Evolutionary conservation across 2,113 vertebrate species (phyloP).

Genomic region (Pipra filicauda): DNA sequence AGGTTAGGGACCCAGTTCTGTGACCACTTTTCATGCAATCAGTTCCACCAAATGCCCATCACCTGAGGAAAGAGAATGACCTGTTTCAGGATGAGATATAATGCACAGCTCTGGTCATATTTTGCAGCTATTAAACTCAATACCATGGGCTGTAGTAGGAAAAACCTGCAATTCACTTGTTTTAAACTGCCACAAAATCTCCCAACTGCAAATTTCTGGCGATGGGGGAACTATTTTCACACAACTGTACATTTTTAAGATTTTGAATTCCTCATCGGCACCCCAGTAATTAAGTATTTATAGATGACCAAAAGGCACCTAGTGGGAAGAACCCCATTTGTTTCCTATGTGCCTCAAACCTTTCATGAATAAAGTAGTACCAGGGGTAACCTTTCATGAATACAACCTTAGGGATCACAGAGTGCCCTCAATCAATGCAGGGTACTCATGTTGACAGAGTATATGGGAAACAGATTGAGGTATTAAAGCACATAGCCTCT

Average conservation of each 20-base stretch:
- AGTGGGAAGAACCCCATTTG: background rate
- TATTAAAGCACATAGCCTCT: conserved; percentile 60
- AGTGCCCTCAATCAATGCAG: conserved; percentile 48
- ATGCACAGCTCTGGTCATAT: background rate
- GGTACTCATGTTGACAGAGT: conserved; percentile 60
- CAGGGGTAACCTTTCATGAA: conserved; percentile 57
- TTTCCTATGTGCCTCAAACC: conserved; percentile 12
- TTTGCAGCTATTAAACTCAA: conserved; percentile 31
- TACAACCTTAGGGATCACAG: conserved; percentile 54
- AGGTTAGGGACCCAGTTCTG: conserved; percentile 15
- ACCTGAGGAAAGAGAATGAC: conserved; percentile 2
- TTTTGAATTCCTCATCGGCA: conserved; percentile 1
- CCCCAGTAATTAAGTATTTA: conserved; percentile 43
- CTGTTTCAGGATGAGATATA: background rate
- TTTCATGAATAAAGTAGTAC: conserved; percentile 43
- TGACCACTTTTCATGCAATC: conserved; percentile 34
- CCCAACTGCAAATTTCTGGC: background rate
- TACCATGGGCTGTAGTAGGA: background rate
- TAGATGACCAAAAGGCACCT: background rate
- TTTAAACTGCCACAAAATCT: conserved; percentile 36
- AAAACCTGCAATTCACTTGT: conserved; percentile 1
- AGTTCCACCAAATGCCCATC: conserved; percentile 40
- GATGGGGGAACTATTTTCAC: background rate
- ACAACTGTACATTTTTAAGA: background rate
- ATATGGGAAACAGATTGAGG: conserved; percentile 65